Evolutionary conservation across 2,113 vertebrate genomes (phyloP).

Genomic region (Nicator chloris): DNA sequence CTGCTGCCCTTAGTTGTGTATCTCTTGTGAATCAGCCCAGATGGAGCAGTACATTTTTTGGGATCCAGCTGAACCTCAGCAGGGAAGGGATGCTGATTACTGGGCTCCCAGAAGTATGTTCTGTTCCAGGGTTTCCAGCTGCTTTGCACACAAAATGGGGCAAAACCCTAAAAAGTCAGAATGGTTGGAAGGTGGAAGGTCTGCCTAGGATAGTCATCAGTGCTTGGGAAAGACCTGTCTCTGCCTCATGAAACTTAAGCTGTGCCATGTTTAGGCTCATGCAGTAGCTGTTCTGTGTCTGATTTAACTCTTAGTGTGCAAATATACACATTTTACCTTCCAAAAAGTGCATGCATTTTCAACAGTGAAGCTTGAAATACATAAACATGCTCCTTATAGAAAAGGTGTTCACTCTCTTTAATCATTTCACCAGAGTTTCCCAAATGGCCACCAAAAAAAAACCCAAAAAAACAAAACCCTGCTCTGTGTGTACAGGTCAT

Average conservation of each 20-base stretch:
- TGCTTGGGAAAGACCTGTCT: neutral
- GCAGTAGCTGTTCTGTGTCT: neutral
- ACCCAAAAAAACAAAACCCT: neutral
- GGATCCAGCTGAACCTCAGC: neutral
- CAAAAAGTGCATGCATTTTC: accelerated
- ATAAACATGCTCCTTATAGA: neutral
- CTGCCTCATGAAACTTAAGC: neutral
- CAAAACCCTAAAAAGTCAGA: neutral
- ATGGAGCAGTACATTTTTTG: neutral
- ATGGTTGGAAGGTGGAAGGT: neutral
- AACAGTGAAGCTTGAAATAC: neutral
- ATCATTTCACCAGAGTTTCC: neutral
- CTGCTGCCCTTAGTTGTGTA: neutral
- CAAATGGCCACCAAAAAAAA: neutral
- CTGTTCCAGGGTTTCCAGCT: neutral
- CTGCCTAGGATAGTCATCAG: neutral
- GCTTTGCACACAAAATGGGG: neutral
- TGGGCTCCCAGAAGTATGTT: neutral
- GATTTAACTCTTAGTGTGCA: neutral
- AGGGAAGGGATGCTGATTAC: neutral
- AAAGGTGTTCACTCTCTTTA: neutral
- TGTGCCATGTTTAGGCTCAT: neutral
- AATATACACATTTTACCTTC: neutral
- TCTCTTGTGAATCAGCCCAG: neutral
- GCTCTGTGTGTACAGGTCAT: neutral